Percentiles rank a stretch among this genome's conserved stretches.
Evolutionary conservation across 92 coral and sea anemone species (phyloP).

Genomic region (Epizoanthus ramosus): DNA sequence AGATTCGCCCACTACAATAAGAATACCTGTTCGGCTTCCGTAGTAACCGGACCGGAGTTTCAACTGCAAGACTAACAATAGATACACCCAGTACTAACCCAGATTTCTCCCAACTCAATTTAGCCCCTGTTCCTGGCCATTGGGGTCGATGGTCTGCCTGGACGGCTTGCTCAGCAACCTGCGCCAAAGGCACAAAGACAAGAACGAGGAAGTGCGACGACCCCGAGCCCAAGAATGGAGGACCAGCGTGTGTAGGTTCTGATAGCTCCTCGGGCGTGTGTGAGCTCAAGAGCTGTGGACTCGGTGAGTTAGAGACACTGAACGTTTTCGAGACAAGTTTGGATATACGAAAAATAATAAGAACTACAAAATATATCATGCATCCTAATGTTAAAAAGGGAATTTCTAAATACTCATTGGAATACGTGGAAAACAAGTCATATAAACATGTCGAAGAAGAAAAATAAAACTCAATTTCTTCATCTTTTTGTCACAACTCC

Average conservation of each 20-base stretch:
- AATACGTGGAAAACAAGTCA: no score
- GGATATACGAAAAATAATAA: no score
- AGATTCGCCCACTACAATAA: no score
- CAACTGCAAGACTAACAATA: no score
- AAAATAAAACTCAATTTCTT: no score
- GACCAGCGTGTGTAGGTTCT: slow-evolving; percentile 56
- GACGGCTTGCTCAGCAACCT: slow-evolving; percentile 62
- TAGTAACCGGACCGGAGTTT: no score
- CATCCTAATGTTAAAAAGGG: no score
- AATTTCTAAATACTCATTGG: background rate
- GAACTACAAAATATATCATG: no score
- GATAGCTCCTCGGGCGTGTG: slow-evolving; percentile 38
- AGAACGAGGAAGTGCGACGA: slow-evolving; percentile 72
- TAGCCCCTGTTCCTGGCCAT: slow-evolving; percentile 76
- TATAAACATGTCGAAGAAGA: no score
- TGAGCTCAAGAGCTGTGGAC: slow-evolving; percentile 49
- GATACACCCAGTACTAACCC: background rate
- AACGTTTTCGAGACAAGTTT: no score
- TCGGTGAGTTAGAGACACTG: slow-evolving; percentile 39
- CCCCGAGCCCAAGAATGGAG: slow-evolving; percentile 65
- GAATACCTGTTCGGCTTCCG: no score
- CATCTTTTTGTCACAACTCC: no score
- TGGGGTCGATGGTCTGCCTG: slow-evolving; percentile 81
- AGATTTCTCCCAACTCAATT: background rate
- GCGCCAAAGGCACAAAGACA: slow-evolving; percentile 60